phyloP scores from a whole-genome alignment of 2,113 vertebrate species.

The Entomyzon cyanotis region DNA sequence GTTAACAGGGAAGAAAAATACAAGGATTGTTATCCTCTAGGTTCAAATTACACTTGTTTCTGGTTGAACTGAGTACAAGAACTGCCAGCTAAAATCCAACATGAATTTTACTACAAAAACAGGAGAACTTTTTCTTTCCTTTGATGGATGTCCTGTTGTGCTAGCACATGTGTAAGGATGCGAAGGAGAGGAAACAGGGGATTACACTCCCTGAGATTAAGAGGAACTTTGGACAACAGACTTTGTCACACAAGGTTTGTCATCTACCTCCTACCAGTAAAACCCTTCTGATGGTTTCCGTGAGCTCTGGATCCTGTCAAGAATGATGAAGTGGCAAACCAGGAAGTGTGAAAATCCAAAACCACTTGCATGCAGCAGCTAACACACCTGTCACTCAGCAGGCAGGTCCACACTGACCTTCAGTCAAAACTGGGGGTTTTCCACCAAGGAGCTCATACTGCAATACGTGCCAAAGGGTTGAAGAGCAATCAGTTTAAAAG shows the following conservation, averaged over 20 bases:
- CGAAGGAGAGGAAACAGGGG: neutral
- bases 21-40: neutral
- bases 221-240: slow-evolving; percentile 57
- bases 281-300: neutral
- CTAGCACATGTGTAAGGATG: slow-evolving; percentile 63
- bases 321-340: neutral
- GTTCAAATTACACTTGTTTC: neutral
- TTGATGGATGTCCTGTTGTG: slow-evolving; percentile 54
- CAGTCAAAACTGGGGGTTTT: neutral
- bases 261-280: neutral
- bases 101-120: slow-evolving; percentile 32
- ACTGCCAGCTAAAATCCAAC: neutral
- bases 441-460: neutral
- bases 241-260: neutral
- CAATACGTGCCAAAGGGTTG: accelerated
- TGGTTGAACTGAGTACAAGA: neutral
- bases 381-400: neutral
- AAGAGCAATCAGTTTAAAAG: neutral
- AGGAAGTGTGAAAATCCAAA: neutral
- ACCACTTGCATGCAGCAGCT: neutral
- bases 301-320: neutral
- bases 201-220: slow-evolving; percentile 67
- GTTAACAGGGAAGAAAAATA: neutral
- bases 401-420: neutral
- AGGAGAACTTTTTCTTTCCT: slow-evolving; percentile 67